phyloP scores from a whole-genome alignment of 2,113 vertebrate species.

The Dicaeum eximium region DNA sequence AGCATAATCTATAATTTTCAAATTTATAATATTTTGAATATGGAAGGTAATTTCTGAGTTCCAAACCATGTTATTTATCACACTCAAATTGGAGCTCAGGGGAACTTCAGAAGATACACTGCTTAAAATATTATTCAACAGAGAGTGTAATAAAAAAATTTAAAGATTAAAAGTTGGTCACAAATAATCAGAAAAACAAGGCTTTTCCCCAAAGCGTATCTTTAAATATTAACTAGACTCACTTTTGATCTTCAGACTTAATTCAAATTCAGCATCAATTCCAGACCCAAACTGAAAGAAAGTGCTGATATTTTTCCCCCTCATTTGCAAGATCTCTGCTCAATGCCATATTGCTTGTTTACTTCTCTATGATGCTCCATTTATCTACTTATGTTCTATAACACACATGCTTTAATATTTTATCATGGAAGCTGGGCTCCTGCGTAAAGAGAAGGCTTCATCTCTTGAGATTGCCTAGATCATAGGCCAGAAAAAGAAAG shows the following conservation, averaged over 20 bases:
- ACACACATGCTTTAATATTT: conserved; percentile 18
- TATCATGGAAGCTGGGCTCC: not conserved
- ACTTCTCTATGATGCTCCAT: conserved; percentile 25
- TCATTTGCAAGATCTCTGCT: conserved; percentile 6
- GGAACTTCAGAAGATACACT: not conserved
- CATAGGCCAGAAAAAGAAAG: not conserved
- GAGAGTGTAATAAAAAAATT: not conserved
- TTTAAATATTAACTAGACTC: conserved; percentile 49
- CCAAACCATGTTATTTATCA: not conserved
- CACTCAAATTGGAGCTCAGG: not conserved
- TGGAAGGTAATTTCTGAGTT: not conserved
- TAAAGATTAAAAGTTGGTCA: conserved; percentile 19
- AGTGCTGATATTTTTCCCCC: not conserved
- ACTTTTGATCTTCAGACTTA: conserved; percentile 46
- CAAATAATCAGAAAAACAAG: conserved; percentile 26
- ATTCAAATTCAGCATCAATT: conserved; percentile 27
- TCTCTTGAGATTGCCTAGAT: not conserved
- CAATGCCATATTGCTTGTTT: conserved; percentile 30
- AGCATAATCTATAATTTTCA: not conserved
- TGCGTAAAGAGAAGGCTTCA: not conserved
- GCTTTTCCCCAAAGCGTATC: conserved; percentile 6
- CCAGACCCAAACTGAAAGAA: not conserved
- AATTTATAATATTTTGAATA: not conserved
- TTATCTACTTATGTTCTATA: conserved; percentile 32
- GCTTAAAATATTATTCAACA: conserved; percentile 6